These are phyloP conservation scores for Merodon equestris DNA, from an alignment of 2,888 invertebrate genomes.

Conservation along the genomic window DNA sequence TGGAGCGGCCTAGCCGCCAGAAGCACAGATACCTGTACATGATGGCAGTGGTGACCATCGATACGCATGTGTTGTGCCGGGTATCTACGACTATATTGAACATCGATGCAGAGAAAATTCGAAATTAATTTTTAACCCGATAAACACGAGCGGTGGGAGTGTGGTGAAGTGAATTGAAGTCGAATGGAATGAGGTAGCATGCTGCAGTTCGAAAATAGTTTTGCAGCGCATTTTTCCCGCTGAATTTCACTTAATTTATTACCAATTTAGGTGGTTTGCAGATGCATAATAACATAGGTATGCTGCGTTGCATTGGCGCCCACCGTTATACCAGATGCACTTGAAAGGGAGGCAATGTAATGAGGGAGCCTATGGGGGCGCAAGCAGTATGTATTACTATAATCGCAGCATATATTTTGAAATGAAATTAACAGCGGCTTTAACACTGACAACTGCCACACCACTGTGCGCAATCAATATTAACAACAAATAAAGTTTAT, in stretches of 20 bases:
- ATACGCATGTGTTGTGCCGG: slow-evolving; percentile 12
- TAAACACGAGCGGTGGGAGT: slow-evolving; percentile 61
- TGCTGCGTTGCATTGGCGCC: slow-evolving; percentile 18
- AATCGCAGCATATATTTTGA: slow-evolving; percentile 49
- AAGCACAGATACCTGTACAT: too few species aligned
- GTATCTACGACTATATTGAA: slow-evolving; percentile 14
- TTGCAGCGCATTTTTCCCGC: slow-evolving; percentile 30
- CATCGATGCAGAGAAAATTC: slow-evolving; percentile 62
- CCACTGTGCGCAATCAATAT: slow-evolving; percentile 54
- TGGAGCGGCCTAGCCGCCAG: too few species aligned
- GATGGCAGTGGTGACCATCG: slow-evolving; percentile 2
- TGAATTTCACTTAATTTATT: slow-evolving; percentile 59
- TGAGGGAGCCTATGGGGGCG: slow-evolving; percentile 5
- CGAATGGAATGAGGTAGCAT: background rate
- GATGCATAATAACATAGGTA: slow-evolving; percentile 14
- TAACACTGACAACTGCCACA: slow-evolving; percentile 53
- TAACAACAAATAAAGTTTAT: slow-evolving; percentile 50
- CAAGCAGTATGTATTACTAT: slow-evolving; percentile 31
- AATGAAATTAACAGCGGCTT: slow-evolving; percentile 59
- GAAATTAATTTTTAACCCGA: slow-evolving; percentile 71
- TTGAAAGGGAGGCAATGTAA: too few species aligned
- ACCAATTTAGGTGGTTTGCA: slow-evolving; percentile 53
- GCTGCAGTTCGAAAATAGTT: slow-evolving; percentile 22
- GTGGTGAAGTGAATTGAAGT: too few species aligned
- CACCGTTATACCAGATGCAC: too few species aligned